Evolutionary conservation across 2,797 vertebrate species (phyloP), one percentile per base, ranked within the genome.

Genomic region (Huso huso): DNA sequence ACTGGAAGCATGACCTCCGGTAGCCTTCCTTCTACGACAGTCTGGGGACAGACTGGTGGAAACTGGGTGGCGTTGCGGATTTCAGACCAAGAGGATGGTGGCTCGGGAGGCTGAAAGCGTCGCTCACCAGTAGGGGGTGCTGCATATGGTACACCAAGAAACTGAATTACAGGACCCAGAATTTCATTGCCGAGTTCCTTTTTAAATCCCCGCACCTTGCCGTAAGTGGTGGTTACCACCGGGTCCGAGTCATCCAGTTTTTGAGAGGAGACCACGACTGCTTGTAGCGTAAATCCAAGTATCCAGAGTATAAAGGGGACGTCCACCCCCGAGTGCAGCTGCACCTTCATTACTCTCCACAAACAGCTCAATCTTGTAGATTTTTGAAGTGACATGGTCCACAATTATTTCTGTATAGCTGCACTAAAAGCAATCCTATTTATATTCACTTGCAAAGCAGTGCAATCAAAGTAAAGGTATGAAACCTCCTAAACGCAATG

Each of bases 121-220:
- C 84, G 91, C 72, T 97, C 95, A 11, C 94, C 95, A 0, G 92
- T 93, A 2, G 96, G 96, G 4, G 96, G 88, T n/a, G 94, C 87
- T 1, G 96, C 96, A 3, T 98, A 99, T 0, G 96, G 96, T 72
- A 99, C 93, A 0, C 96, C 96, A 6, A 98, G 89, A 70, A 97
- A 99, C 81, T 99, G 96, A 75, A 98, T 87, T 1, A 99, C 95
- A 0, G 96, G 96, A 53, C 96, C 96, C 79, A 99, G 72, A 76
- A 99, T 99, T 82, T 99, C 96, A 72, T 98, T 99, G 80, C 95
- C 97, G 66, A 99, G 93, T 85, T 98, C 96, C 81, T 98, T 98
- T 84, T 97, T 99, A 77, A 97, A 71, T 62, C 96, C 96, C 52
- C 96, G 89, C 75, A 99, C 82, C 79, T 89, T 94, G 75, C 96